Base-by-base conservation (phyloP, 2,888 invertebrate genomes). In the Polia nebulosa region DNA sequence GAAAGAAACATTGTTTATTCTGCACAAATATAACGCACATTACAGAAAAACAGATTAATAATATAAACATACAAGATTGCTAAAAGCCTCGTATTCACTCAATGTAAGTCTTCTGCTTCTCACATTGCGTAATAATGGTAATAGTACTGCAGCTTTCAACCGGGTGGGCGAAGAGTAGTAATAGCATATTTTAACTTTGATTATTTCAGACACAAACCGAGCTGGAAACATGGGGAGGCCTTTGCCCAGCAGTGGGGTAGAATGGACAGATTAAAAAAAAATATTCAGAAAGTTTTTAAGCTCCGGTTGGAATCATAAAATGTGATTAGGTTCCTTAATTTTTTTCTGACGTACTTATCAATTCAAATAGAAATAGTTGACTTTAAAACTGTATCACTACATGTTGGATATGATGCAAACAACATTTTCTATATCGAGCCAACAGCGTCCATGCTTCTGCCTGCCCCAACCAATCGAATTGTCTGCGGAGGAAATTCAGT, bases 401-500 rank as follows among this genome's bases (percentile, higher is more conserved):
- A 22, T 17, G 5, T 29, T 13, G 22, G 15, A 8, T 22, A n/a
- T 8, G 25, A 15, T 32, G 17, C 13, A 9, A 41, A 56, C 7
- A 45, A 63, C 11, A 27, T 41, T 45, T 59, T 36, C 34, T 36
- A 39, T 25, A 34, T 22, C 2, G 17, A 59, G 27, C 11, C 51
- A 69, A 25, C 55, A 27, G 25, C 57, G 25, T 36, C 25, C 25
- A 52, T 52, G 32, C 11, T 51, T 13, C 58, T 66, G 63, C 72
- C 76, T 60, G 61, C 36, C 58, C 32, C 22, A 27, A 29, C 51
- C 60, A 85, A 84, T 84, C 66, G 64, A 85, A 79, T 84, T 77
- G 85, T 85, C 85, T 84, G 66, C 58, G 29, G 49, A 62, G 83
- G 81, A 84, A 79, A 85, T 85, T 70, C 76, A 68, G 58, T 72